phyloP scores from a whole-genome alignment of 1,140 invertebrate genomes.

The Papilio helenus region DNA sequence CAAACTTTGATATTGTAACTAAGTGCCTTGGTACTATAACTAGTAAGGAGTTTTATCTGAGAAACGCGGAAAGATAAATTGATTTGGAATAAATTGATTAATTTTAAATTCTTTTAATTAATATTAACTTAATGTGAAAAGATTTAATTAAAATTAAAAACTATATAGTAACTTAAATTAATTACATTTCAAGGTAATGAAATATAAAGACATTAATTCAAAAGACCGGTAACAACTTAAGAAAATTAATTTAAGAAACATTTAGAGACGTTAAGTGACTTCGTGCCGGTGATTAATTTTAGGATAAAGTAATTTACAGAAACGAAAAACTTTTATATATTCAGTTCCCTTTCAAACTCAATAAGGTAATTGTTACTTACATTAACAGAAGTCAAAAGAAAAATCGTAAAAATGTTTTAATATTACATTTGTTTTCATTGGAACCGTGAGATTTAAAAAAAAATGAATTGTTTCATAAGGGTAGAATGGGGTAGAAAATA shows the following conservation, averaged over 20 bases:
- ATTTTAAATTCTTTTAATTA: too few species aligned
- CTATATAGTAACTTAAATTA: neutral
- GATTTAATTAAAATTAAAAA: neutral
- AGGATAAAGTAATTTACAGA: constrained; percentile 32
- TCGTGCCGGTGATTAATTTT: constrained; percentile 26
- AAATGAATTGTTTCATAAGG: neutral
- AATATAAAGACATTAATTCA: constrained; percentile 2
- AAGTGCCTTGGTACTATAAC: too few species aligned
- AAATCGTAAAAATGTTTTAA: constrained; percentile 17
- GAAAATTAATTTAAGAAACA: constrained; percentile 29
- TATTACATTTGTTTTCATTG: constrained; percentile 21
- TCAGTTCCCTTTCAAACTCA: constrained; percentile 5
- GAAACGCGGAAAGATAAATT: too few species aligned
- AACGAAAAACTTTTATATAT: constrained; percentile 29
- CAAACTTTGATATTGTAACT: too few species aligned
- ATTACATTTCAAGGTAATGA: neutral
- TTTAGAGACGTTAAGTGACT: neutral
- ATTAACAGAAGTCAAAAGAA: neutral
- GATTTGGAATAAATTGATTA: too few species aligned
- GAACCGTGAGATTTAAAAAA: neutral
- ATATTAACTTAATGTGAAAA: too few species aligned
- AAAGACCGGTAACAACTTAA: constrained; percentile 8
- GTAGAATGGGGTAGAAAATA: neutral
- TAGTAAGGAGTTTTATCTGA: too few species aligned
- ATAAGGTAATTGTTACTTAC: constrained; percentile 10